Evolutionary conservation across 2,888 invertebrate species (phyloP).

Genomic region (Hemistola chrysoprasaria): DNA sequence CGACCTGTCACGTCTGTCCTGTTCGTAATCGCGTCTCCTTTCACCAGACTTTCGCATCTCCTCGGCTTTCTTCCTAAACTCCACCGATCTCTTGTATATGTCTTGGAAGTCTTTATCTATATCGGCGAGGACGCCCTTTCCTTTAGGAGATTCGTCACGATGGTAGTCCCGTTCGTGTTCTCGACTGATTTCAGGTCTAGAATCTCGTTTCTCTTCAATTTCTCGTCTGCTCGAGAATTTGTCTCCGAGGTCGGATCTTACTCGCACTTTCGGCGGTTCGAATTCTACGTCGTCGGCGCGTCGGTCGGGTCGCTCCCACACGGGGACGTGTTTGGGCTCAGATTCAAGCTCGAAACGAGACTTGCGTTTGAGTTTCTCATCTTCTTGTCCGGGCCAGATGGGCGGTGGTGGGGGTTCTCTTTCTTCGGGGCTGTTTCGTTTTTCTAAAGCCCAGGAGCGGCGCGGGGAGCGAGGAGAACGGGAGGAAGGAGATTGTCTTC

Average conservation of each 20-base stretch:
- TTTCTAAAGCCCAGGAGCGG: slow-evolving; percentile 71
- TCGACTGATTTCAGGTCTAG: too few relatives aligned
- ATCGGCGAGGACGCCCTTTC: slow-evolving; percentile 27
- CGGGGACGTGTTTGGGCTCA: slow-evolving; percentile 24
- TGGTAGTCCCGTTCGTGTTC: background rate
- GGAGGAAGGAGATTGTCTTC: slow-evolving; percentile 60
- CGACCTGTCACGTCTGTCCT: background rate
- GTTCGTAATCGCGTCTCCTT: slow-evolving; percentile 26
- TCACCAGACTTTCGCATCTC: slow-evolving; percentile 44
- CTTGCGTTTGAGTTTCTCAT: slow-evolving; percentile 23
- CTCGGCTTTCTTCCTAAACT: slow-evolving; percentile 59
- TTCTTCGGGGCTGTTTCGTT: slow-evolving; percentile 55
- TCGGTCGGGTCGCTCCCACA: slow-evolving; percentile 18
- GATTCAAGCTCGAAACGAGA: slow-evolving; percentile 17
- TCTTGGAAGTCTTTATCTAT: slow-evolving; percentile 64
- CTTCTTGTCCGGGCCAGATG: slow-evolving; percentile 56
- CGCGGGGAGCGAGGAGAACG: slow-evolving; percentile 54
- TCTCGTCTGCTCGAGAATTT: slow-evolving; percentile 18
- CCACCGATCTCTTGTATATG: slow-evolving; percentile 59
- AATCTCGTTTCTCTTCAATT: background rate
- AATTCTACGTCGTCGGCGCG: slow-evolving; percentile 37
- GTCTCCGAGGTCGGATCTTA: slow-evolving; percentile 12
- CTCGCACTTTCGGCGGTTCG: slow-evolving; percentile 34
- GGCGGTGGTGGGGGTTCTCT: slow-evolving; percentile 65
- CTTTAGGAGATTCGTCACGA: too few relatives aligned